Evolutionary conservation across 2,888 invertebrate species (phyloP).

Genomic region (Eupelmus urozonus): DNA sequence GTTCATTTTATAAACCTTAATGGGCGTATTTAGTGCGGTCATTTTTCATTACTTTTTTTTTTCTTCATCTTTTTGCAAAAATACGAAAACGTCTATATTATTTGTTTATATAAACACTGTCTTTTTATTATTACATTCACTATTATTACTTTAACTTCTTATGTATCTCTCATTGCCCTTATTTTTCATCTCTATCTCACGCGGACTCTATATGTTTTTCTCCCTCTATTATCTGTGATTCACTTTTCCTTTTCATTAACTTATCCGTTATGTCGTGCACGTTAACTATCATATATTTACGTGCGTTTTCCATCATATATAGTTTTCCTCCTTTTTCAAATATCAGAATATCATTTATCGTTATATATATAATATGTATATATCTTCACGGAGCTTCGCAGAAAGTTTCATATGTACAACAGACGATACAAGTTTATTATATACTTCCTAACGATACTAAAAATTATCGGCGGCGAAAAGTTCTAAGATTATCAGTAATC

Average conservation of each 20-base stretch:
- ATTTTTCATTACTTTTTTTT: not conserved
- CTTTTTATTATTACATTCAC: constrained; percentile 6
- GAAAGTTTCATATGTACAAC: constrained; percentile 21
- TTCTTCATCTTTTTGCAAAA: constrained; percentile 32
- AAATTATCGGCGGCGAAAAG: not conserved
- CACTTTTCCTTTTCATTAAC: not conserved
- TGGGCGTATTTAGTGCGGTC: too few relatives aligned
- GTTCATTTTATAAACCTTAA: not conserved
- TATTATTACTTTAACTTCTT: not conserved
- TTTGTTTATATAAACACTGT: constrained; percentile 18
- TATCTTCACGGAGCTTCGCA: constrained; percentile 34
- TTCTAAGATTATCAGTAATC: too few relatives aligned
- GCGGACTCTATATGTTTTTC: constrained; percentile 1
- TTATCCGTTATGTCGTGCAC: not conserved
- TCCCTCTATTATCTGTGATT: not conserved
- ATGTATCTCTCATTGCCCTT: not conserved
- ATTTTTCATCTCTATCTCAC: not conserved
- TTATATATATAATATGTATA: constrained; percentile 16
- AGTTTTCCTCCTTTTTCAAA: not conserved
- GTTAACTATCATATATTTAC: constrained; percentile 9
- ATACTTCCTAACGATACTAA: not conserved
- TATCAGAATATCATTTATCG: constrained; percentile 34
- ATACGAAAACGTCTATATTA: constrained; percentile 24
- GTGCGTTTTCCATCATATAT: not conserved
- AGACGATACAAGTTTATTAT: constrained; percentile 1